Conservation (phyloP, 1,140 invertebrate species). For the Drosophila ironensis region DNA sequence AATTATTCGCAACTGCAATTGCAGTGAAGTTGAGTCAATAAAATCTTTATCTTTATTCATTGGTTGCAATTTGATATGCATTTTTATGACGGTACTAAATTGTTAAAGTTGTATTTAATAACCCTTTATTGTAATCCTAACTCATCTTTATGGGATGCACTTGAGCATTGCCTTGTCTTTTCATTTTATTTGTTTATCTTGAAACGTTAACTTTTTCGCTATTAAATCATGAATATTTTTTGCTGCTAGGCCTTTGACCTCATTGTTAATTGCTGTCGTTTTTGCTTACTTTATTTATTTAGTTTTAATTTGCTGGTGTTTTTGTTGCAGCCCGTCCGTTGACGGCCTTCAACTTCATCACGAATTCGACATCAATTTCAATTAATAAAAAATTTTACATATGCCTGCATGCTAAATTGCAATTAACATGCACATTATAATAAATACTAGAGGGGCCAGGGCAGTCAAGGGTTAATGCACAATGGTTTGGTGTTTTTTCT, state of each 20-base stretch:
- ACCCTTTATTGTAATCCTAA: no score
- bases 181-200: no score
- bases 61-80: no score
- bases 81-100: neutral
- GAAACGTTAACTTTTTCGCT: no score
- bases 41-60: constrained; percentile 7
- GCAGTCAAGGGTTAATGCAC: constrained; percentile 19
- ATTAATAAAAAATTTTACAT: constrained; percentile 29
- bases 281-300: constrained; percentile 43
- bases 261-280: constrained; percentile 9
- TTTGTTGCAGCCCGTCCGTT: neutral
- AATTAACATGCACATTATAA: constrained; percentile 45
- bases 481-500: constrained; percentile 22
- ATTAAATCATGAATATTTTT: no score
- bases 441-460: neutral
- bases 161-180: no score
- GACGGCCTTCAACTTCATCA: constrained; percentile 55
- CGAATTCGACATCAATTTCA: constrained; percentile 57
- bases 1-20: constrained; percentile 35
- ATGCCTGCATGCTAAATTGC: constrained; percentile 49
- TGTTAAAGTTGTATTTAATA: no score
- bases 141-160: no score
- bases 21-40: constrained; percentile 11
- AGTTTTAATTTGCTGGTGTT: constrained; percentile 25
- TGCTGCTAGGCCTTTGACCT: constrained; percentile 2